A percentile compares a stretch with the other conserved stretches of the same genome.
phyloP scores from a whole-genome alignment of 2,888 invertebrate genomes.

The Drosophila engyochracea region DNA sequence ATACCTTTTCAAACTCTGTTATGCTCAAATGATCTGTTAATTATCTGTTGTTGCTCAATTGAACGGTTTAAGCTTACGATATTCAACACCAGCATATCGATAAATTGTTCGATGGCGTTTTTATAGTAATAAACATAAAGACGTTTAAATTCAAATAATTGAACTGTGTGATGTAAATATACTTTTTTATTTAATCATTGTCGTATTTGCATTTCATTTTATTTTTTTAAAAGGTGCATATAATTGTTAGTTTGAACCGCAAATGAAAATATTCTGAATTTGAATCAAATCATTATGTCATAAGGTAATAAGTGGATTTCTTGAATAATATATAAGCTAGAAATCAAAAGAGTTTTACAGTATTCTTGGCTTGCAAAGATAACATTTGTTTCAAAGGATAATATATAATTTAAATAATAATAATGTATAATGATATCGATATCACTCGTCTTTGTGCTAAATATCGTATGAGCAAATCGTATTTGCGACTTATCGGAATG shows the following conservation, averaged over 20 bases:
- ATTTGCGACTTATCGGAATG: conserved; percentile 11
- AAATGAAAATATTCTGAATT: not conserved
- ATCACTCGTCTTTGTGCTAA: too few species aligned
- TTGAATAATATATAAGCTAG: not conserved
- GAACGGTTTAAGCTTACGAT: conserved; percentile 8
- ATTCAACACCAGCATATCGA: not conserved
- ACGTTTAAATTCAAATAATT: not conserved
- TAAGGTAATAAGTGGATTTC: not conserved
- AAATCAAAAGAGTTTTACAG: not conserved
- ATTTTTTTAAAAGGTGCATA: not conserved
- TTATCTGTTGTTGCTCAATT: conserved; percentile 7
- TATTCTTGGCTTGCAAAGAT: not conserved
- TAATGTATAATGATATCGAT: not conserved
- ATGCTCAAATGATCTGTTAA: conserved; percentile 9
- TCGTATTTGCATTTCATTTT: not conserved
- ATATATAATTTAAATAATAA: not conserved
- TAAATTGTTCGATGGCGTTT: not conserved
- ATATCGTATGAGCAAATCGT: not conserved
- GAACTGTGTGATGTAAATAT: not conserved
- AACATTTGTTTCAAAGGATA: not conserved
- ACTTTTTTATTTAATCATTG: not conserved
- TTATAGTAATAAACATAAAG: not conserved
- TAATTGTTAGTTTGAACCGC: not conserved
- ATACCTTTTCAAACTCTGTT: not conserved
- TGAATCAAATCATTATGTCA: not conserved